Percentiles rank a stretch among this genome's conserved stretches.
These are phyloP conservation scores for Maniola jurtina DNA, from an alignment of 1,140 invertebrate genomes.

Conservation along the genomic window DNA sequence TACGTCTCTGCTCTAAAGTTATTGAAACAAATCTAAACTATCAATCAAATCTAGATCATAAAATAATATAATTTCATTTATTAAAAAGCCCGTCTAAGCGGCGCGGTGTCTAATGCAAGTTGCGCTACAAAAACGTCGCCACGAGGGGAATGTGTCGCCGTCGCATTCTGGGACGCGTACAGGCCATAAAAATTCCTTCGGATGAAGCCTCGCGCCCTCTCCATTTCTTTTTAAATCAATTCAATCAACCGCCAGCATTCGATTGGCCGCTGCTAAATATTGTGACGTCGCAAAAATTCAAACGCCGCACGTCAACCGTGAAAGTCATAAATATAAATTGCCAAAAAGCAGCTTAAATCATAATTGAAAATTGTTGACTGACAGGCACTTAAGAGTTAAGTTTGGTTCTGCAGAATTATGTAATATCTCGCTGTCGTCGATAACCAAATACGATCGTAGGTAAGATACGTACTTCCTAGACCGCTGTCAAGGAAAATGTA, in stretches of 20 bases:
- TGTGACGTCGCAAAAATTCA: constrained; percentile 35
- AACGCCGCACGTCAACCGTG: constrained; percentile 15
- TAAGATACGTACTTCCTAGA: constrained; percentile 13
- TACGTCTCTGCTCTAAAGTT: too few species aligned
- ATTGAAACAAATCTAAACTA: too few species aligned
- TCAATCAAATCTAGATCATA: too few species aligned
- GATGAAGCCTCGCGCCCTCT: constrained; percentile 43
- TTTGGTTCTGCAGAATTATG: not conserved
- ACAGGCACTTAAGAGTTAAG: not conserved
- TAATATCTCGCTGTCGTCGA: not conserved
- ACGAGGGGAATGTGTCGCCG: constrained; percentile 70
- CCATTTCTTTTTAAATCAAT: constrained; percentile 73
- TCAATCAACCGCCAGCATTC: constrained; percentile 59
- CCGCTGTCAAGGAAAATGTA: constrained; percentile 19
- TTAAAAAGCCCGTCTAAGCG: constrained; percentile 41
- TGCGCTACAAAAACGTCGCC: constrained; percentile 67
- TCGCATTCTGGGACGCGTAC: constrained; percentile 64
- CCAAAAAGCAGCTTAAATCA: constrained; percentile 5
- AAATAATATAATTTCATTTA: constrained; percentile 30
- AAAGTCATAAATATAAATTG: constrained; percentile 20
- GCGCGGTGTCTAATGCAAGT: constrained; percentile 68
- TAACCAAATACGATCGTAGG: constrained; percentile 4
- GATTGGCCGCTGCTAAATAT: constrained; percentile 55
- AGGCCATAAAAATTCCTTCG: constrained; percentile 71
- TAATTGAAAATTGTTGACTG: constrained; percentile 9